Base-by-base conservation (phyloP, 1,140 invertebrate species). In the Neodiprion fabricii region DNA sequence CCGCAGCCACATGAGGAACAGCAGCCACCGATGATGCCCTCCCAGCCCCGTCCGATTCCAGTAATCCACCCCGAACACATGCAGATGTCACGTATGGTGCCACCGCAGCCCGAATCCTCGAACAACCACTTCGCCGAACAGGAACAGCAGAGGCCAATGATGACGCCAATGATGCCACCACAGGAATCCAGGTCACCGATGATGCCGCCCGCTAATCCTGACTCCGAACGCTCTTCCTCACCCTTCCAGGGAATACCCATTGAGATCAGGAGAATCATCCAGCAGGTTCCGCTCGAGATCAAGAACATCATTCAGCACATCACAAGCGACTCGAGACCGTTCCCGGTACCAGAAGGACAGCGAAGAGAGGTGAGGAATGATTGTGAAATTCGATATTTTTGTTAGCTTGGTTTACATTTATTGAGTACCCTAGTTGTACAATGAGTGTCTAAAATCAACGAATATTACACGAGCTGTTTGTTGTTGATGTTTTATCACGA, bases 241-340 rank as follows among this genome's bases (percentile, higher is more conserved):
- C 82, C 83, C 0, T 86, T 87, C 78, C 83, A 85, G 48, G 83
- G 81, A 14, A 81, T 86, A 74, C 85, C 85, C 1, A 80, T 87
- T 47, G 85, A 86, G 69, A 86, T 88, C 14, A 76, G 82, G 48
- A 81, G 83, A 78, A 85, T 88, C 21, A 85, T 86, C 21, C 82
- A 87, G 66, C 82, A 85, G 72, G 83, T 87, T 23, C 85, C 85
- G 7, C 48, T 83, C n/a, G 83, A 86, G 21, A 86, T 87, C 40
- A 86, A 86, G 48, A 86, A 85, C 61, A 86, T 86, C 48, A 85
- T 87, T 47, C 85, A 86, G 48, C 84, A 84, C 23, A 85, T 87
- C 48, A 85, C 84, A 28, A 83, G 83, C 1, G 85, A 86, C 66
- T 74, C 78, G 4, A 81, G 79, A 79, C 72, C 78, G 7, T 79